phyloP scores from a whole-genome alignment of 2,797 vertebrate genomes.

The Novumbra hubbsi region DNA sequence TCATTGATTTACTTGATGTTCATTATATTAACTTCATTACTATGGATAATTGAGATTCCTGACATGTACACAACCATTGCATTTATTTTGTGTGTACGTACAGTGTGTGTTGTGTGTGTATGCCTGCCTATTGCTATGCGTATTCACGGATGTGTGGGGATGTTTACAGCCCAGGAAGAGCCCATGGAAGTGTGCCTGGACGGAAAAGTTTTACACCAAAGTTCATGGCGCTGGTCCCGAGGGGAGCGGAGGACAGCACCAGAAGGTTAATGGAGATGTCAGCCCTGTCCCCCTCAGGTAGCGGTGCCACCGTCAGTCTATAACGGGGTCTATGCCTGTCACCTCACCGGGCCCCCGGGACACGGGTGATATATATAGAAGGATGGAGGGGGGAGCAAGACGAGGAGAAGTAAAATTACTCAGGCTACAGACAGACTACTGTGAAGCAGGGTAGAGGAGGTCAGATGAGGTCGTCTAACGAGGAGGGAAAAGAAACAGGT shows the following conservation, averaged over 20 bases:
- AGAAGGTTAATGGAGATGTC: slow-evolving; percentile 75
- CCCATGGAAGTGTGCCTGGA: neutral
- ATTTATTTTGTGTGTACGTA: neutral
- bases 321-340: slow-evolving; percentile 50
- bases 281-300: slow-evolving; percentile 51
- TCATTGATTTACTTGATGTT: neutral
- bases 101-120: neutral
- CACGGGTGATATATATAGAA: slow-evolving; percentile 17
- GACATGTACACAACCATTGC: neutral
- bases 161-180: neutral
- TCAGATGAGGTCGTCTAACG: neutral
- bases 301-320: slow-evolving; percentile 43
- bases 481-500: neutral
- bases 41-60: neutral
- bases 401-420: neutral
- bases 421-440: neutral
- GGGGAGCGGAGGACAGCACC: slow-evolving; percentile 38
- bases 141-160: neutral
- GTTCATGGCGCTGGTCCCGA: neutral
- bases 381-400: slow-evolving; percentile 1
- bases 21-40: slow-evolving; percentile 1
- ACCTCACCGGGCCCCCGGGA: slow-evolving; percentile 2
- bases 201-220: neutral
- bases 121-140: neutral
- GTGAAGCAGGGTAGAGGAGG: neutral